Evolutionary conservation across 2,113 vertebrate genomes (phyloP).

Genomic region (Gnathonemus longibarbis): DNA sequence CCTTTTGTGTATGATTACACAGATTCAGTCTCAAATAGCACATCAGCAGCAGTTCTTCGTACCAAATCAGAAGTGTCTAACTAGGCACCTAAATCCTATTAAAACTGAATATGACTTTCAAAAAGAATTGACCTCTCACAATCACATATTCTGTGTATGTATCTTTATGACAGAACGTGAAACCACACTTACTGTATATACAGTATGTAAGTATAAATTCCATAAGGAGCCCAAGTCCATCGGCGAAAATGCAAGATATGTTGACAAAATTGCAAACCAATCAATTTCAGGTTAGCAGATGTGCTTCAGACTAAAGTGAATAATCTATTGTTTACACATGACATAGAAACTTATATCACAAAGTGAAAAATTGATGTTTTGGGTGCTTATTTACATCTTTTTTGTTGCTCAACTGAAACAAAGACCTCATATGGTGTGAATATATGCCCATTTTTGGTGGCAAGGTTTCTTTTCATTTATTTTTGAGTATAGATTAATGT

Average conservation of each 20-base stretch:
- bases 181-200: not conserved
- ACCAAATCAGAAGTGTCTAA: not conserved
- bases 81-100: not conserved
- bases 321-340: not conserved
- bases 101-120: not conserved
- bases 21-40: not conserved
- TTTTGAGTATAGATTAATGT: not conserved
- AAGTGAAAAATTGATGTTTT: not conserved
- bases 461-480: not conserved
- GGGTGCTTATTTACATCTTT: not conserved
- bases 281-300: not conserved
- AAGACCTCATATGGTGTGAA: not conserved
- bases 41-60: not conserved
- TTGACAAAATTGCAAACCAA: not conserved
- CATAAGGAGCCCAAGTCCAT: not conserved
- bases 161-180: not conserved
- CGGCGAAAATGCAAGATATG: not conserved
- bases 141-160: not conserved
- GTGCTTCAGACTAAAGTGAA: not conserved
- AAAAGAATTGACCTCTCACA: not conserved
- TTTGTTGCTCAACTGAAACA: not conserved
- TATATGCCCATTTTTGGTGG: not conserved
- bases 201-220: not conserved
- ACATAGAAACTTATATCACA: not conserved
- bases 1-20: not conserved